A percentile compares a stretch with the other conserved stretches of the same genome.
These are phyloP conservation scores for Ashinkailepas kermadecensis DNA, from an alignment of 2,888 invertebrate species.

Conservation along the genomic window DNA sequence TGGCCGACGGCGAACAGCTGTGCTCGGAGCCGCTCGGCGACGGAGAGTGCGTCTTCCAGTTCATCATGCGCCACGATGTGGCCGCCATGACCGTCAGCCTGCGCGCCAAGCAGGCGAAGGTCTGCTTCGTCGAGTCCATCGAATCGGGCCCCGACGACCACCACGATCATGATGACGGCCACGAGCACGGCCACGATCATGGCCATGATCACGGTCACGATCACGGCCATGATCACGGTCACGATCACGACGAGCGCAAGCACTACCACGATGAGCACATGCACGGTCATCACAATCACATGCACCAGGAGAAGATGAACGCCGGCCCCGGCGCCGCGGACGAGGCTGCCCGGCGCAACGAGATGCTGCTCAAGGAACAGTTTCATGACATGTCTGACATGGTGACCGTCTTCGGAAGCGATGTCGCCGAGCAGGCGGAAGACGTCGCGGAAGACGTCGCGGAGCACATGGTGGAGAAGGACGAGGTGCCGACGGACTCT, in stretches of 20 bases:
- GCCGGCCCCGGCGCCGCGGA: background rate
- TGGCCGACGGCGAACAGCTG: background rate
- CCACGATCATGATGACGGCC: too few species aligned
- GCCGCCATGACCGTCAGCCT: background rate
- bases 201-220: background rate
- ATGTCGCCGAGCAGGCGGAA: too few species aligned
- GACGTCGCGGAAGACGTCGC: too few species aligned
- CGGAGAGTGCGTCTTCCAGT: background rate
- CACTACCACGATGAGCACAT: background rate
- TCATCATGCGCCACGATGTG: background rate
- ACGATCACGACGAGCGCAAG: background rate
- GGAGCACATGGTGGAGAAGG: too few species aligned
- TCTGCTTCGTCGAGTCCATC: background rate
- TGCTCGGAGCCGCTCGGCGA: conserved; percentile 10
- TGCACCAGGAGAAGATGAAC: background rate
- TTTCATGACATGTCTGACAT: too few species aligned
- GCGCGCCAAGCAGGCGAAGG: background rate
- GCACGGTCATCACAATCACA: background rate
- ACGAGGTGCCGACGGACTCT: too few species aligned
- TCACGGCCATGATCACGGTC: too few species aligned
- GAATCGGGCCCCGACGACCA: background rate
- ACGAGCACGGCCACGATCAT: too few species aligned
- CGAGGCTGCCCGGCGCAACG: background rate
- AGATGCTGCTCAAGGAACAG: too few species aligned
- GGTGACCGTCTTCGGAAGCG: too few species aligned